Evolutionary conservation across 2,888 invertebrate genomes (phyloP).

Genomic region (Chymomyza caudatula): DNA sequence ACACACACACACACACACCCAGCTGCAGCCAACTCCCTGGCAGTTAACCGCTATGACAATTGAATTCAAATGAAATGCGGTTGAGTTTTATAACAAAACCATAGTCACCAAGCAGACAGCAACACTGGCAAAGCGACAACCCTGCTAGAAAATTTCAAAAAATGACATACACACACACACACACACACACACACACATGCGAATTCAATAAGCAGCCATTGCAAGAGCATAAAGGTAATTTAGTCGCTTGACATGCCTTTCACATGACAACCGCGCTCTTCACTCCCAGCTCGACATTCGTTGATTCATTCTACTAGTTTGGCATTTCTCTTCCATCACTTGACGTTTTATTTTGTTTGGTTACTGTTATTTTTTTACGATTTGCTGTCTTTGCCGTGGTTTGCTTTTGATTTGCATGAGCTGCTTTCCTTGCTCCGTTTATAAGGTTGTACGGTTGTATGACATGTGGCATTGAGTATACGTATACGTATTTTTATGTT

Average conservation of each 20-base stretch:
- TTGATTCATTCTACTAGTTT: conserved; percentile 40
- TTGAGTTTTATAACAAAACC: conserved; percentile 39
- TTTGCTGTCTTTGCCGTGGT: background rate
- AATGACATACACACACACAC: background rate
- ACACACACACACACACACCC: conserved; percentile 22
- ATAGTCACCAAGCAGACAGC: conserved; percentile 33
- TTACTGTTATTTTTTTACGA: conserved; percentile 9
- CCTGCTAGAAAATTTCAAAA: background rate
- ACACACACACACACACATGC: background rate
- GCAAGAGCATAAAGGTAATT: conserved; percentile 53
- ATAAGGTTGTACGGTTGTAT: conserved; percentile 7
- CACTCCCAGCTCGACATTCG: conserved; percentile 13
- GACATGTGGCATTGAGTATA: background rate
- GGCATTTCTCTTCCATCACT: conserved; percentile 15
- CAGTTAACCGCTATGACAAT: conserved; percentile 43
- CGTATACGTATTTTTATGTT: background rate
- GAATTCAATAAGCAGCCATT: conserved; percentile 55
- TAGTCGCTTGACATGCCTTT: conserved; percentile 66
- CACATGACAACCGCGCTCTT: conserved; percentile 54
- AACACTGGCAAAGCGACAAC: conserved; percentile 18
- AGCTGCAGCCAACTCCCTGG: conserved; percentile 15
- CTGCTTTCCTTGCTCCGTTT: background rate
- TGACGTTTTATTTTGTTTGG: conserved; percentile 34
- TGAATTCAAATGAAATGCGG: conserved; percentile 71
- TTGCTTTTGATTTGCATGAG: conserved; percentile 36